Evolutionary conservation across 2,888 invertebrate genomes (phyloP), one percentile per base, ranked within the genome.

Genomic region (Pherbina coryleti): DNA sequence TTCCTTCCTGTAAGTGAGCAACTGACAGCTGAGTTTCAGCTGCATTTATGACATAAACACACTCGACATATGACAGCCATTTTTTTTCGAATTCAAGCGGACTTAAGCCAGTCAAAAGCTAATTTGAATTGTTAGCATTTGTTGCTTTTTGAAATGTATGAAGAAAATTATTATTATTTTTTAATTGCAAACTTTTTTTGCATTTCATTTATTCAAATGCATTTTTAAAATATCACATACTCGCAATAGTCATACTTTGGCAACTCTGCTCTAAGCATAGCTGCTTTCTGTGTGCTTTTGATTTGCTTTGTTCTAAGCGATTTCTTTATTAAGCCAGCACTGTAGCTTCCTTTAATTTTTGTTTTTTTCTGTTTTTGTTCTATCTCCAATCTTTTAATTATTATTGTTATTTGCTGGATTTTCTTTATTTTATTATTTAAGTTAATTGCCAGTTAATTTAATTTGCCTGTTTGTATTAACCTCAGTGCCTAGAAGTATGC

Each of bases 1-100:
- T 44, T 75, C 75, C 75, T 75, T 75, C 75, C 75, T 53, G 31
- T 67, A 75, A 34, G 74, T 67, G 67, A 49, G 55, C 67, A 75
- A 75, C 67, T 75, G 75, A 66, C 75, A 72, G 75, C 64, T 28
- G 28, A 19, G 9, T 8, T 44, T 31, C 19, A 34, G 19, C 74
- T 55, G 25, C 51, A 11, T 19, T 2, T n/a, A 51, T n/a, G n/a
- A 69, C 25, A 51, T 31, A n/a, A 31, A 64, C 73, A 73, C 73
- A 64, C 64, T 8, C 57, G 19, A 4, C 22, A n/a, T 57, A n/a
- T 57, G 72, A 37, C 72, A 57, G 25, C 11, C 55, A 37, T 31
- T 34, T n/a, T 37, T 60, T 14, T 57, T 37, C 53, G 17, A 22
- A 55, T 55, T 37, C 55, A 49, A 67, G 55, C 67, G 25, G 60